Conservation (phyloP, 1,140 invertebrate genomes). For the Diprion similis region DNA sequence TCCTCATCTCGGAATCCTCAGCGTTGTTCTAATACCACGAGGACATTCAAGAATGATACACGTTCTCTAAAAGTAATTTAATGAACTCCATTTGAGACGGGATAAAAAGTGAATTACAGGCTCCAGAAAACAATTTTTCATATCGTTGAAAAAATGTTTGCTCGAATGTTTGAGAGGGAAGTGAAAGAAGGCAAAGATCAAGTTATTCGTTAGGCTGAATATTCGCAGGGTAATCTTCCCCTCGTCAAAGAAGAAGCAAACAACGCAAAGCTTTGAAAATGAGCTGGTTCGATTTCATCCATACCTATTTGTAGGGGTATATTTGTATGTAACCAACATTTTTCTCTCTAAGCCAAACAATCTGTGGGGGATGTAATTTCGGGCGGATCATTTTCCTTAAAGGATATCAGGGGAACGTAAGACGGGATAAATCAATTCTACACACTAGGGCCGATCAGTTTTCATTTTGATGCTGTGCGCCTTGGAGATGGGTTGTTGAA, state of each 20-base stretch:
- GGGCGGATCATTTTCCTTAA: slow-evolving; percentile 1
- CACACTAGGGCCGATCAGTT: slow-evolving; percentile 6
- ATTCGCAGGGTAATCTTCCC: neutral
- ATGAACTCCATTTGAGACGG: too few relatives aligned
- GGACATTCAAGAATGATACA: too few relatives aligned
- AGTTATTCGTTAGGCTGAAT: neutral
- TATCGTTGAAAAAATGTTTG: neutral
- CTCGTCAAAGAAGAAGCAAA: too few relatives aligned
- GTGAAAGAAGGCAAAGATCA: neutral
- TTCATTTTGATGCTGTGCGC: neutral
- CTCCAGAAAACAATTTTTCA: too few relatives aligned
- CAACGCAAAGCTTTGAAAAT: too few relatives aligned
- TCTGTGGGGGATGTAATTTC: neutral
- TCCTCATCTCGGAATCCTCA: too few relatives aligned
- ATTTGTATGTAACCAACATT: too few relatives aligned
- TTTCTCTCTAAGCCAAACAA: neutral
- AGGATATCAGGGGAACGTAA: neutral
- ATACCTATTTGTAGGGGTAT: too few relatives aligned
- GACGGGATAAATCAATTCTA: slow-evolving; percentile 10
- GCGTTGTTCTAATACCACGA: too few relatives aligned
- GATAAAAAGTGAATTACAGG: too few relatives aligned
- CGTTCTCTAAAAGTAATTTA: too few relatives aligned
- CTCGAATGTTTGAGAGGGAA: neutral
- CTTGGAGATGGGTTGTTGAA: neutral
- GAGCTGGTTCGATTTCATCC: too few relatives aligned